Evolutionary conservation across 2,113 vertebrate species (phyloP), one percentile per base, ranked within the genome.

Genomic region (Seriola dumerili): DNA sequence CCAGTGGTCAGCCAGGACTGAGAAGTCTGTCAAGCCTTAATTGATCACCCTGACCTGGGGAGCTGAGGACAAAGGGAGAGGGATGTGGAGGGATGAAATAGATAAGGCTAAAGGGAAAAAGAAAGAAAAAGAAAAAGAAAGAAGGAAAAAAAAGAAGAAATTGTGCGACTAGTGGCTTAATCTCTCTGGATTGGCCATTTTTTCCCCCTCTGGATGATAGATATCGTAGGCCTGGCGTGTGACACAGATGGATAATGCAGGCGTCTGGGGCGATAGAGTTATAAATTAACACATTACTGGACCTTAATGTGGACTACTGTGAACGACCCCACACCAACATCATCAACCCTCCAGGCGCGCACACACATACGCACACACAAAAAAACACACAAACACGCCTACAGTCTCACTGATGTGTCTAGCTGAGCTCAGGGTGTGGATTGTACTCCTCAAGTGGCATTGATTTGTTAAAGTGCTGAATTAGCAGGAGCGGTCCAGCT

Each of bases 401-500:
- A 85, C 88, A 84, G 57, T 95, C 96, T 95, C 96, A 96, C 87
- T 96, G 95, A 97, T 96, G 97, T 96, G 96, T 97, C 96, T 93
- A 94, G 95, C 95, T 96, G 89, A 96, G 96, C 96, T 96, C 89
- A 97, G 97, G 96, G 96, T 96, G 96, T 65, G 70, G 96, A 97
- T 97, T 97, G 96, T 97, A 95, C 96, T 97, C 97, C 96, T 97
- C 97, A 97, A 97, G 97, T 98, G 97, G 97, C 98, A 98, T 99
- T 98, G 97, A 99, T 99, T 98, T 98, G 97, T 96, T 97, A 97
- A 98, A 99, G 96, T 96, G 97, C 97, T 99, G 97, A 99, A 97
- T 98, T 97, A 97, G 97, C 97, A 97, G 96, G 93, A 96, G 95
- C 88, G 77, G 93, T 93, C 96, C 97, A 97, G 96, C 97, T 97